phyloP scores from a whole-genome alignment of 2,797 vertebrate genomes.

The Pipistrellus nathusii region DNA sequence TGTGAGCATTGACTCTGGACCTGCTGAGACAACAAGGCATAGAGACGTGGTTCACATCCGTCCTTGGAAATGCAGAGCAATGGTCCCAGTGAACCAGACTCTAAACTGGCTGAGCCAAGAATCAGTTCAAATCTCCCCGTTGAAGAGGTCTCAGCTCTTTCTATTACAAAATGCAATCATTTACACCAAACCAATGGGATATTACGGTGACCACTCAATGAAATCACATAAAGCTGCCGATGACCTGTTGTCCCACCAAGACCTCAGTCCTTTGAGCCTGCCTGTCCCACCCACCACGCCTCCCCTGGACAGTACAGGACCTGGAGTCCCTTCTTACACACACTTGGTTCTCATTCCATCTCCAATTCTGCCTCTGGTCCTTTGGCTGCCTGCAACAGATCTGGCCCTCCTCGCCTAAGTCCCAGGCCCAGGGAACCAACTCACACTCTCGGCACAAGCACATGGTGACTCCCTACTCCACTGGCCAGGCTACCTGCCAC shows the following conservation, averaged over 20 bases:
- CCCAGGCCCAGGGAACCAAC: background rate
- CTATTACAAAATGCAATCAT: constrained; percentile 10
- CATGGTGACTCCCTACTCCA: background rate
- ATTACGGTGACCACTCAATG: background rate
- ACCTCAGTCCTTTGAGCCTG: background rate
- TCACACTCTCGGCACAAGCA: background rate
- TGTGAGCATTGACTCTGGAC: constrained; percentile 58
- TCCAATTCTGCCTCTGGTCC: background rate
- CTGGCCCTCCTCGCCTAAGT: background rate
- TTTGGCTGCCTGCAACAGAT: background rate
- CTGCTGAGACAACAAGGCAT: constrained; percentile 68
- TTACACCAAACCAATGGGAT: background rate
- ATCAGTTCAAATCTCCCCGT: background rate
- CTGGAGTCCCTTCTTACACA: background rate
- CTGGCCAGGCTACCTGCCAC: background rate
- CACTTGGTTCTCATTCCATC: background rate
- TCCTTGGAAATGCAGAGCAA: constrained; percentile 43
- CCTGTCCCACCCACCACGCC: background rate
- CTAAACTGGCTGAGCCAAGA: background rate
- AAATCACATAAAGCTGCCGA: background rate
- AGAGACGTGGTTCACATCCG: constrained; percentile 59
- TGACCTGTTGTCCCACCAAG: background rate
- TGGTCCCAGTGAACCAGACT: constrained; percentile 34
- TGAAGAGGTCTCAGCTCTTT: constrained; percentile 37
- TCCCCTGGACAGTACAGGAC: background rate